Conservation (phyloP, 2,888 invertebrate species). For the Eristalinus sepulchralis region DNA sequence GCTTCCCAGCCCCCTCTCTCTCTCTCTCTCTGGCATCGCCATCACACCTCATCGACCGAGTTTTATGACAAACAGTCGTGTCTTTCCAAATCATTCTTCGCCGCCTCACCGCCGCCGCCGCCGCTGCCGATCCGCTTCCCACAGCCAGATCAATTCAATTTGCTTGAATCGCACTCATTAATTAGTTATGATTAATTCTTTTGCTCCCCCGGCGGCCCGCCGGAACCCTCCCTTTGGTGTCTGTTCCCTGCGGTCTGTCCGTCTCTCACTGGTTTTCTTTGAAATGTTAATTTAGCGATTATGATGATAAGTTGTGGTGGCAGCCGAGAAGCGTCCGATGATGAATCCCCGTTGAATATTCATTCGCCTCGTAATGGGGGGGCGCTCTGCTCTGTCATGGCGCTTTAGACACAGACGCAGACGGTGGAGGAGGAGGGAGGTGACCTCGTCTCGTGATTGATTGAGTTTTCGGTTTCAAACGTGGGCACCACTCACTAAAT, state of each 20-base stretch:
- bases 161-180: constrained; percentile 46
- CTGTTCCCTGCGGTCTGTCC: neutral
- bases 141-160: constrained; percentile 39
- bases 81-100: neutral
- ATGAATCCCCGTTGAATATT: constrained; percentile 21
- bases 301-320: constrained; percentile 10
- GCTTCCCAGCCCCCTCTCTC: neutral
- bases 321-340: constrained; percentile 1
- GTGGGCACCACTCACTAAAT: neutral
- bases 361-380: neutral
- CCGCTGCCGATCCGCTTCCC: neutral
- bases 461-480: neutral
- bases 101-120: neutral
- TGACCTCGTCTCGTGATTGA: neutral
- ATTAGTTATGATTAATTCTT: constrained; percentile 52
- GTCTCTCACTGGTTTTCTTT: constrained; percentile 17
- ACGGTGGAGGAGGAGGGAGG: neutral
- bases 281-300: constrained; percentile 34
- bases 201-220: neutral
- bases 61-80: constrained; percentile 15
- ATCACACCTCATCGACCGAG: neutral
- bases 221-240: too few species aligned
- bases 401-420: neutral
- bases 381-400: neutral
- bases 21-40: neutral